A percentile compares a stretch with the other conserved stretches of the same genome.
phyloP scores from a whole-genome alignment of 2,797 vertebrate species.

The Brachyrhaphis roseni region DNA sequence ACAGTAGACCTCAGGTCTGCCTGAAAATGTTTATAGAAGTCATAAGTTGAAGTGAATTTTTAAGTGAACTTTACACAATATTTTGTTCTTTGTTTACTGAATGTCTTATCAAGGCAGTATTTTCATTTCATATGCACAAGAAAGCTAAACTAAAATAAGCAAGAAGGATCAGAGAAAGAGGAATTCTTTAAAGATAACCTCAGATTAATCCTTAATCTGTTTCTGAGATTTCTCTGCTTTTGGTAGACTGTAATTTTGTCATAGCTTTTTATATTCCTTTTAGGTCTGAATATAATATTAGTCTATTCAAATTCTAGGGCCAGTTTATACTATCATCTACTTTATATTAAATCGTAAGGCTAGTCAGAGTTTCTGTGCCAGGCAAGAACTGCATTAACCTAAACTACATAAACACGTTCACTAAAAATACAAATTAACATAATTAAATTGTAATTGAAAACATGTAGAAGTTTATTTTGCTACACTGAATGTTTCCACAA shows the following conservation, averaged over 20 bases:
- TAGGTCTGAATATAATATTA: neutral
- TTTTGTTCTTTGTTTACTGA: neutral
- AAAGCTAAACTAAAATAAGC: neutral
- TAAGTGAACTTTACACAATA: neutral
- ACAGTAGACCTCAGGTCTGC: neutral
- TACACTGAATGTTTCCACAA: neutral
- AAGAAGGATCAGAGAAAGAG: slow-evolving; percentile 28
- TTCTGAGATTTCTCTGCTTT: neutral
- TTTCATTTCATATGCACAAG: neutral
- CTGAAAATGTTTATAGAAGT: neutral
- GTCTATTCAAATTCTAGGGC: neutral
- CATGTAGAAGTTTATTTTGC: neutral
- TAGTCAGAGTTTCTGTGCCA: neutral
- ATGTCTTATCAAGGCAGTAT: neutral
- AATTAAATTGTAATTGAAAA: neutral
- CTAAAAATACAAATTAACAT: neutral
- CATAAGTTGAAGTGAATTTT: neutral
- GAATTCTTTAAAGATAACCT: slow-evolving; percentile 3
- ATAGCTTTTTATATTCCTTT: neutral
- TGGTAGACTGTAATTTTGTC: neutral
- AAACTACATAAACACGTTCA: neutral
- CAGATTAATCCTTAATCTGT: neutral
- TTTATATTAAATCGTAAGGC: neutral
- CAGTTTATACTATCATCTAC: neutral
- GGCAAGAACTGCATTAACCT: neutral